Evolutionary conservation across 1,140 invertebrate species (phyloP).

Genomic region (Conopomorpha cramerella): DNA sequence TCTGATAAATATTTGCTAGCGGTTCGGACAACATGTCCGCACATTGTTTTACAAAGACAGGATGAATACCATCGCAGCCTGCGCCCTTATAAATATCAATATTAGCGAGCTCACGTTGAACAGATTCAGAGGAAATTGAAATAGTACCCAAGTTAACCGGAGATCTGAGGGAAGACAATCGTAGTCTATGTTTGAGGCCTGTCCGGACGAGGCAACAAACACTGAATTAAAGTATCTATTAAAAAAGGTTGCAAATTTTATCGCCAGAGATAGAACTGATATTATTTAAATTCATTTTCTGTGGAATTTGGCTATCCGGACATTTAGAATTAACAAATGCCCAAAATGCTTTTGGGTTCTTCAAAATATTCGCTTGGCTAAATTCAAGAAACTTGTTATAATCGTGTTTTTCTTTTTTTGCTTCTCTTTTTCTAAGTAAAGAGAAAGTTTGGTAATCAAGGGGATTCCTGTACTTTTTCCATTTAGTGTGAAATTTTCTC

Average conservation of each 20-base stretch:
- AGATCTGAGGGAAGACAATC: background rate
- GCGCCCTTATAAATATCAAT: conserved; percentile 4
- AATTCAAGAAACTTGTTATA: conserved; percentile 2
- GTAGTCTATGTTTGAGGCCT: background rate
- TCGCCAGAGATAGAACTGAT: background rate
- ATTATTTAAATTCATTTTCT: background rate
- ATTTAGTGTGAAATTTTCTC: conserved; percentile 2
- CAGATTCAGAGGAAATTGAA: too few species aligned
- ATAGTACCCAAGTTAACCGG: conserved; percentile 1
- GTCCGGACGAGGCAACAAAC: too few species aligned
- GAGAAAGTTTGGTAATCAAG: conserved; percentile 2
- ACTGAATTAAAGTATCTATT: conserved; percentile 3
- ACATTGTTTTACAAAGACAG: conserved; percentile 4
- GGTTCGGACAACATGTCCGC: background rate
- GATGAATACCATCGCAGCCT: conserved; percentile 3
- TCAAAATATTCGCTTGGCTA: conserved; percentile 3
- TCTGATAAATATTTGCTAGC: background rate
- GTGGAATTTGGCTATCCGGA: background rate
- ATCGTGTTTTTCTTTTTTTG: background rate
- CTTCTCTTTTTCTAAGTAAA: conserved; percentile 1
- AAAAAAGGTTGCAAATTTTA: background rate
- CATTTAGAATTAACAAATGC: conserved; percentile 1
- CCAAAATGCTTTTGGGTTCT: conserved; percentile 3
- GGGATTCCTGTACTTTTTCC: conserved; percentile 3
- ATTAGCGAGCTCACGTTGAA: background rate